A percentile compares a stretch with the other conserved stretches of the same genome.
Evolutionary conservation across 2,888 invertebrate species (phyloP).

Genomic region (Philopedon plagiatum): DNA sequence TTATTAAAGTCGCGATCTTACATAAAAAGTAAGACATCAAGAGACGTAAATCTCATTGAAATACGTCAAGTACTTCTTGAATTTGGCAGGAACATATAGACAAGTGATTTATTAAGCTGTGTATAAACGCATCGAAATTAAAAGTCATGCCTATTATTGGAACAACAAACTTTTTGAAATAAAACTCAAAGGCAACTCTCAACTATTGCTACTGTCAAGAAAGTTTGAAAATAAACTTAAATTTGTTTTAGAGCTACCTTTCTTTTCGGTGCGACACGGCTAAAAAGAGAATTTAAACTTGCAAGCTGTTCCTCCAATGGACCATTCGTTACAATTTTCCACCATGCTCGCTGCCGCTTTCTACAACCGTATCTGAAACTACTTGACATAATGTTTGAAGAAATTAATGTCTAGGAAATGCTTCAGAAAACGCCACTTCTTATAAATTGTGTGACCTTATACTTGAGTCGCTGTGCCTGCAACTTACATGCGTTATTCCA

Average conservation of each 20-base stretch:
- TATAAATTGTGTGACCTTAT: constrained; percentile 30
- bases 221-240: constrained; percentile 12
- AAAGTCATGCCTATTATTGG: no score
- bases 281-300: constrained; percentile 9
- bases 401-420: constrained; percentile 43
- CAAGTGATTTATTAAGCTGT: no score
- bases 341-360: constrained; percentile 30
- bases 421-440: constrained; percentile 29
- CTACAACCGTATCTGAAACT: constrained; percentile 35
- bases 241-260: not conserved
- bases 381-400: constrained; percentile 42
- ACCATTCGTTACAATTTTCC: constrained; percentile 48
- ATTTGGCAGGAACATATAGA: no score
- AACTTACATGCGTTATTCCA: not conserved
- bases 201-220: not conserved
- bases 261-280: not conserved
- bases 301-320: constrained; percentile 25
- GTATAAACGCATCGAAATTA: no score
- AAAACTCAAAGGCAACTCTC: not conserved
- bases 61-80: no score
- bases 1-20: no score
- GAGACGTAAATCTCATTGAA: no score
- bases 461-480: constrained; percentile 21
- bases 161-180: not conserved
- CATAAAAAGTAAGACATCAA: no score